Conservation (phyloP, 2,113 vertebrate genomes). For the Montifringilla adamsi region DNA sequence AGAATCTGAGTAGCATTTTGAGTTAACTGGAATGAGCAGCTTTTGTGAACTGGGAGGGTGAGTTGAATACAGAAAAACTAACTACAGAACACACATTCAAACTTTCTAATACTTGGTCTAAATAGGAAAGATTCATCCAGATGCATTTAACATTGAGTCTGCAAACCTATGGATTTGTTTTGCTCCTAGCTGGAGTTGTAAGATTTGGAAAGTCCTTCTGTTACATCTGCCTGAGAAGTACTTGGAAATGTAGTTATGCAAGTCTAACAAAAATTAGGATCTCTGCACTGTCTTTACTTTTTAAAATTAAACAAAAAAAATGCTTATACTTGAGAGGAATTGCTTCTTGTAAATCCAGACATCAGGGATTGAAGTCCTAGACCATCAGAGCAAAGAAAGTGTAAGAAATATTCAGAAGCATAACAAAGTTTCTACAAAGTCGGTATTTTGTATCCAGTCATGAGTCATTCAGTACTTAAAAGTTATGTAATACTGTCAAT, state of each 20-base stretch:
- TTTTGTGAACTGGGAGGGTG: not conserved
- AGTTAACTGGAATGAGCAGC: not conserved
- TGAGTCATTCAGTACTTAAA: slow-evolving; percentile 11
- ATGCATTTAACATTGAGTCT: not conserved
- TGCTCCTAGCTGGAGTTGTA: not conserved
- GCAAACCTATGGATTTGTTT: slow-evolving; percentile 19
- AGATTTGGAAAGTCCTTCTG: slow-evolving; percentile 33
- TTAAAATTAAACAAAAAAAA: slow-evolving; percentile 20
- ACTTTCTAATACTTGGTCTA: not conserved
- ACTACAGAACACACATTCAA: not conserved
- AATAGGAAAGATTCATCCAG: not conserved
- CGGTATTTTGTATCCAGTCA: not conserved
- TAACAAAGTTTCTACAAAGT: not conserved
- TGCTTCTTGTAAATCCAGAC: not conserved
- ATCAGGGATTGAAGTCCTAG: not conserved
- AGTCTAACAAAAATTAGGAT: not conserved
- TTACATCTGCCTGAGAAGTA: slow-evolving; percentile 19
- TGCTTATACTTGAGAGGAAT: not conserved
- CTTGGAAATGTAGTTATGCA: slow-evolving; percentile 6
- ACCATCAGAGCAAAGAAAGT: not conserved
- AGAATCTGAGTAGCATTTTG: not conserved
- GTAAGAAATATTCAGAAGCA: not conserved
- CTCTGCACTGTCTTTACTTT: not conserved
- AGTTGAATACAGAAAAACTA: not conserved
- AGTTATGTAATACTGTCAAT: slow-evolving; percentile 1